Evolutionary conservation across 2,888 invertebrate genomes (phyloP), one percentile per base, ranked within the genome.

Genomic region (Oasisia sp.): DNA sequence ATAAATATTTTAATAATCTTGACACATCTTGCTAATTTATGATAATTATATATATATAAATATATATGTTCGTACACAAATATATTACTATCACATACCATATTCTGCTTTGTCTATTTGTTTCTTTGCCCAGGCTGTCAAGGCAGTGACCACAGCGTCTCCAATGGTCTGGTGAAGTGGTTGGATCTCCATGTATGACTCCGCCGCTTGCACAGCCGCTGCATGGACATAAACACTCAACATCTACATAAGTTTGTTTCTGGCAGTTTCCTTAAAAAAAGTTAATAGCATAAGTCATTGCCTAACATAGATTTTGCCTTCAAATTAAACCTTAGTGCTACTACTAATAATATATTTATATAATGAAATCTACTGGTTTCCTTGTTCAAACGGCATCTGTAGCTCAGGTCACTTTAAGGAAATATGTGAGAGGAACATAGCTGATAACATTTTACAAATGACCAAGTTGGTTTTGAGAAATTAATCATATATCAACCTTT

Each of bases 101-200:
- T 74, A n/a, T 74, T 74, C 74, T 27, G 74, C 7, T 74, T 74
- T 27, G 38, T 32, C 89, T 32, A 90, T 45, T 19, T 92, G 50
- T 50, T 74, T 92, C 44, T 32, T 44, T 11, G 93, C 91, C 45
- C 91, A 92, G 19, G 93, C 91, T 8, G 74, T 74, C 9, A 94
- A 91, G 12, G 95, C 95, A 92, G 94, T 94, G n/a, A 94, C 95
- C 5, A 96, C 95, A 90, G 96, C 95, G 94, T 96, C 96, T 4
- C 96, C 96, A 11, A 96, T 95, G 7, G 96, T 96, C 94, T 95
- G 95, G 92, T 96, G 95, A 4, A 95, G 96, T 1, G 96, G 96
- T 92, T 95, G 95, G 91, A 95, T 95, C 50, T 95, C 94, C 91
- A 95, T 95, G 93, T 96, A 96, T 7, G 95, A 95, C 93, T 95